Base-by-base conservation (phyloP, 2,113 vertebrate genomes). In the Anser cygnoides region DNA sequence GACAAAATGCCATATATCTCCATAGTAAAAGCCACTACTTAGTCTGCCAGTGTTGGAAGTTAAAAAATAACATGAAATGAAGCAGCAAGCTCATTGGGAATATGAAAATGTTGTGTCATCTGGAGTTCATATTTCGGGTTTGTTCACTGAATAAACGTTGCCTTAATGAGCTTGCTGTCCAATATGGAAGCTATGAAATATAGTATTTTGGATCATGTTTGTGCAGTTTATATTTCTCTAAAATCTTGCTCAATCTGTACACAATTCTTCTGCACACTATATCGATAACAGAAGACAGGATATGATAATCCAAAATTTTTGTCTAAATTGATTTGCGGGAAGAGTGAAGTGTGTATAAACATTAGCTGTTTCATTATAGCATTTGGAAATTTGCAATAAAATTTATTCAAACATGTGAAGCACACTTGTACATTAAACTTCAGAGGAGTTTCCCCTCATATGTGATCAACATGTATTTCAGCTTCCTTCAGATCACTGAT, bases 381-480 rank as follows among this genome's bases (percentile, higher is more conserved):
- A 41, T 61, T 93, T 92, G 71, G 84, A 95, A 95, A 95, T 63
- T 80, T 58, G 74, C 71, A 85, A 57, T 87, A 83, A 65, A 72
- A 61, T 85, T 87, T 90, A 81, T 93, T 91, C 81, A 35, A 76
- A 44, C 62, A 94, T 84, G 84, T 84, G 92, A 93, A 92, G n/a
- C 49, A 68, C 87, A 94, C 41, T 95, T 78, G 59, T 55, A 54
- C 62, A 62, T 54, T 86, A 85, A 86, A 92, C 82, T 93, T 95
- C 95, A 96, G 83, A 96, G 91, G 28, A 44, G 16, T 46, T 90
- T 90, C 31, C 31, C 61, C 71, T 92, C 90, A 91, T 92, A 31
- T 82, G 77, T 52, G 70, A 70, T 39, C 96, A 96, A 80, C 35
- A 77, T 92, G 92, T 74, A 73, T 66, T 89, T 87, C 73, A 90